Base-by-base conservation (phyloP, 2,888 invertebrate genomes). In the Harpalus rufipes region DNA sequence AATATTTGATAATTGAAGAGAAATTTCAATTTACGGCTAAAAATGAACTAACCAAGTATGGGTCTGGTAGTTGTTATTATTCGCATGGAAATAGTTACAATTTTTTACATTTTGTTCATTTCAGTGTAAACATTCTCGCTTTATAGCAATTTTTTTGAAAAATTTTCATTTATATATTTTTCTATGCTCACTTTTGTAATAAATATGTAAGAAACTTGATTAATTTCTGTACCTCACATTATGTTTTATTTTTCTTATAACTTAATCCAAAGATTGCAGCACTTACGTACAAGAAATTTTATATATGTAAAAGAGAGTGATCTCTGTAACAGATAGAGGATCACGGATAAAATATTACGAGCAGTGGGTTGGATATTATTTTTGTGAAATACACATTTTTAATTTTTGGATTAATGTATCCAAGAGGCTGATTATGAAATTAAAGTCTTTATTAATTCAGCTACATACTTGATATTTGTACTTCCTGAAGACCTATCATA, bases 111-210 rank as follows among this genome's bases (percentile, higher is more conserved):
- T 72, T 72, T 72, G 72, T 74, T 44, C 16, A 18, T 14, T 74
- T 74, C 41, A 32, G 14, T 68, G 18, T 74, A 68, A 68, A 76
- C 78, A 32, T 78, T 78, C 78, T 78, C 58, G 39, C 78, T 78
- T 78, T 78, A 44, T 0, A 78, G 76, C 18, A 7, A 2, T 21
- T 18, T 76, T 68, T 68, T 68, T 68, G 21, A 25, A 25, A 74
- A 68, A 51, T 8, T 74, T 78, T 25, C 12, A 56, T 78, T 78
- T 78, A 18, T 78, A 78, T 78, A 78, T 78, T 78, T 78, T 78
- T 78, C 78, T 78, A 78, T 78, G 58, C 21, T 58, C 78, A 78
- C 78, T 78, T 78, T 78, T 78, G 56, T 78, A 78, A 78, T 58
- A 32, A 32, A 78, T 56, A 58, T 18, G 59, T 10, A 56, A 14